phyloP scores from a whole-genome alignment of 2,797 vertebrate species.

The Sparidentex hasta region DNA sequence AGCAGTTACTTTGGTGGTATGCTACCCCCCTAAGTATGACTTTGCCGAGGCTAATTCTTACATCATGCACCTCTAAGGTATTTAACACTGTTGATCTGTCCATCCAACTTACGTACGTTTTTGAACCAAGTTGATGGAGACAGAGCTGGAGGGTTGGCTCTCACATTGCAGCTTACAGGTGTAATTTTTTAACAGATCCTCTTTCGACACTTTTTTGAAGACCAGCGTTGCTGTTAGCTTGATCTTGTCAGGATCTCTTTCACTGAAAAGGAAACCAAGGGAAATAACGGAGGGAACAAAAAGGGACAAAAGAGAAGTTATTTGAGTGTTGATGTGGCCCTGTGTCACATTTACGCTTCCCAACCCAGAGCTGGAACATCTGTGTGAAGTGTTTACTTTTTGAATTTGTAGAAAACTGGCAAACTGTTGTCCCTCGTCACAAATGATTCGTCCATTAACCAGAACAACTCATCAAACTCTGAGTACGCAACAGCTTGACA shows the following conservation, averaged over 20 bases:
- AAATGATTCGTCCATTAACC: conserved; percentile 28
- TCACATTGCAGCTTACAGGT: conserved; percentile 57
- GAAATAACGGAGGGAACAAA: no score
- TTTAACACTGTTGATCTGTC: background rate
- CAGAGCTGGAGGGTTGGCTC: accelerated
- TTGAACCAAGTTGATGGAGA: background rate
- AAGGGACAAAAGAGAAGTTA: background rate
- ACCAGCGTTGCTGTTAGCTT: conserved; percentile 45
- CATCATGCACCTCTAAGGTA: background rate
- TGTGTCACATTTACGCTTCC: background rate
- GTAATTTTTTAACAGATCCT: conserved; percentile 58
- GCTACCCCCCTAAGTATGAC: no score
- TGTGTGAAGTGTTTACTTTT: conserved; percentile 29
- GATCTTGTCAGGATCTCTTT: accelerated
- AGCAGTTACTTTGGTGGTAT: background rate
- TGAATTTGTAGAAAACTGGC: conserved; percentile 49
- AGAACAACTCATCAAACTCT: conserved; percentile 31
- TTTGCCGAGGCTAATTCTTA: no score
- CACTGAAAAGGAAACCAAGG: conserved; percentile 23
- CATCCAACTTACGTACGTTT: conserved; percentile 4
- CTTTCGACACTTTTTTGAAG: conserved; percentile 59
- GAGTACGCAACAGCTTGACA: conserved; percentile 41
- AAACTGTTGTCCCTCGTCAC: background rate
- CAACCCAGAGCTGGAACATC: background rate
- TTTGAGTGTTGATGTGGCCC: background rate